phyloP scores from a whole-genome alignment of 2,113 vertebrate species.

The Ictalurus furcatus region DNA sequence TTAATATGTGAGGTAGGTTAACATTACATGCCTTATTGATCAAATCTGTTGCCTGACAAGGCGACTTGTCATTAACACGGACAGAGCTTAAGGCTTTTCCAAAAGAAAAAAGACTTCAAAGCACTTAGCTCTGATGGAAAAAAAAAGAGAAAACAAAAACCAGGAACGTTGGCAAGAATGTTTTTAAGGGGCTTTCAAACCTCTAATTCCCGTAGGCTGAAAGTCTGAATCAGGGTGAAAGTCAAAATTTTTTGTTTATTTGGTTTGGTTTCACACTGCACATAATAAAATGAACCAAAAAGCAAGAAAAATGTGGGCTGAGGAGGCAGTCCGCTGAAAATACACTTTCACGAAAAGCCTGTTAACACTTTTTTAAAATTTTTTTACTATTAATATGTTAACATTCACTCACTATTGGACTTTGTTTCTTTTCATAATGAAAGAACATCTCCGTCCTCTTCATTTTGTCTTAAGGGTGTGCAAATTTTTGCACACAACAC shows the following conservation, averaged over 20 bases:
- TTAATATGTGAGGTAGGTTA: not conserved
- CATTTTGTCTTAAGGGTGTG: not conserved
- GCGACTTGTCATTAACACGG: not conserved
- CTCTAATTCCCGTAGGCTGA: not conserved
- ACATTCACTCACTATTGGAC: not conserved
- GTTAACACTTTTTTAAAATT: not conserved
- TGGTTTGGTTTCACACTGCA: not conserved
- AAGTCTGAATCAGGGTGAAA: not conserved
- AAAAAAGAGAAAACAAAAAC: not conserved
- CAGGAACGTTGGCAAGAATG: not conserved
- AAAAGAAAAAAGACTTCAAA: not conserved
- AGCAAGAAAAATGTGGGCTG: too few species aligned
- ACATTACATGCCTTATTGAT: not conserved
- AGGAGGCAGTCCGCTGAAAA: too few species aligned
- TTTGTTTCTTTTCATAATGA: not conserved
- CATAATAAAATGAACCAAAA: not conserved
- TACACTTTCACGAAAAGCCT: too few species aligned
- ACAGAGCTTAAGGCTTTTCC: not conserved
- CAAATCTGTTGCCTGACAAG: not conserved
- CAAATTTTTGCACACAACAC: not conserved
- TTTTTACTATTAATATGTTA: not conserved
- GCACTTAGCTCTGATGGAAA: not conserved
- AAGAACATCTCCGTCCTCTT: not conserved
- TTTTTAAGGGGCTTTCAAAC: not conserved
- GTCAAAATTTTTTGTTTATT: not conserved